These are phyloP conservation scores for Catharus ustulatus DNA, from an alignment of 2,797 vertebrate species.

Conservation along the genomic window DNA sequence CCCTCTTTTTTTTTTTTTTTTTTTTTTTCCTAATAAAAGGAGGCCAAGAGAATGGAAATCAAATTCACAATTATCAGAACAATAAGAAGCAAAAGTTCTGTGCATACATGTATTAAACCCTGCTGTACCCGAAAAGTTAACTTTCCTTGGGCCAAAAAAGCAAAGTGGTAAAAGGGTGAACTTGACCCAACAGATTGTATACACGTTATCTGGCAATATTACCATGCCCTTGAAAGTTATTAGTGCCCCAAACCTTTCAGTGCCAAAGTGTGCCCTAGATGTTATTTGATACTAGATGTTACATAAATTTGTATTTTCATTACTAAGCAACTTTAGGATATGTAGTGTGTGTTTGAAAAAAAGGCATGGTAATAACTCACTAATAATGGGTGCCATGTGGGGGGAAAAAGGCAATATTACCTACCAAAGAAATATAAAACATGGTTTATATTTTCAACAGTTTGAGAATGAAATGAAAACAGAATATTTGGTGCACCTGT, in stretches of 20 bases:
- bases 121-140: neutral
- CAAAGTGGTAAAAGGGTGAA: conserved; percentile 8
- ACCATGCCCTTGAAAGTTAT: conserved; percentile 40
- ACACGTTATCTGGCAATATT: conserved; percentile 55
- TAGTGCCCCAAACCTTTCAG: conserved; percentile 34
- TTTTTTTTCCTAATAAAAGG: neutral
- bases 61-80: conserved; percentile 25
- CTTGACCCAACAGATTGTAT: conserved; percentile 38
- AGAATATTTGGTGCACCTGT: conserved; percentile 88
- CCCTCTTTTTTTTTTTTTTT: too few species aligned
- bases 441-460: conserved; percentile 84
- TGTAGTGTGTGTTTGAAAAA: conserved; percentile 67
- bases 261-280: conserved; percentile 41
- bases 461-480: conserved; percentile 82
- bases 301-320: conserved; percentile 78
- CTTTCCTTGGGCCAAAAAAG: neutral
- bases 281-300: conserved; percentile 67
- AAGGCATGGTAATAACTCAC: conserved; percentile 74
- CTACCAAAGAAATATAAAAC: conserved; percentile 77
- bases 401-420: conserved; percentile 71
- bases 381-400: conserved; percentile 84
- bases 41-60: conserved; percentile 4
- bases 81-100: conserved; percentile 14
- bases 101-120: neutral
- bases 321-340: conserved; percentile 78